These are phyloP conservation scores for Ceratina japonica DNA, from an alignment of 1,140 invertebrate species.

Conservation along the genomic window DNA sequence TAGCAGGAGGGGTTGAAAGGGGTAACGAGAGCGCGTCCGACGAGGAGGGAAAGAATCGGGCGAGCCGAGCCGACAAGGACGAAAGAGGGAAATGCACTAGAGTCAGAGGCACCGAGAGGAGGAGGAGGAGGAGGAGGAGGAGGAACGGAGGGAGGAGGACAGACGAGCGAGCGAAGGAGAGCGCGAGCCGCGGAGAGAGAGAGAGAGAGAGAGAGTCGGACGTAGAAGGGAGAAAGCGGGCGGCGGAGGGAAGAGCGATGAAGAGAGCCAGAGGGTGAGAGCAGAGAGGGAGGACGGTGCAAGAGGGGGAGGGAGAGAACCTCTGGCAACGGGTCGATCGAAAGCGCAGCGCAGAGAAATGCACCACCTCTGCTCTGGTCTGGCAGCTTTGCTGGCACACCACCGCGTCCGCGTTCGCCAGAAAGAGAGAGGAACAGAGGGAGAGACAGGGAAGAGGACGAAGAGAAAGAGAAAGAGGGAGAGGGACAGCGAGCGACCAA, in stretches of 20 bases:
- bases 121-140: slow-evolving; percentile 21
- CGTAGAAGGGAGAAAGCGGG: slow-evolving; percentile 21
- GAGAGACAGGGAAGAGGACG: slow-evolving; percentile 12
- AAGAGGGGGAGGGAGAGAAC: slow-evolving; percentile 36
- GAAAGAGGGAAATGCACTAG: slow-evolving; percentile 58
- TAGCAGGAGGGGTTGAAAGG: slow-evolving; percentile 54
- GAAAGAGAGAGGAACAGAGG: slow-evolving; percentile 44
- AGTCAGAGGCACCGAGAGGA: slow-evolving; percentile 4
- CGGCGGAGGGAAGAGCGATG: neutral
- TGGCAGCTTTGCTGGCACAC: slow-evolving; percentile 71
- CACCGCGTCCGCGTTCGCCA: slow-evolving; percentile 55
- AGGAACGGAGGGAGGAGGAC: slow-evolving; percentile 19
- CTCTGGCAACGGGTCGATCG: slow-evolving; percentile 76
- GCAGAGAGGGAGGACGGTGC: neutral
- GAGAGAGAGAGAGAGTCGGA: neutral
- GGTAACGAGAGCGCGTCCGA: slow-evolving; percentile 43
- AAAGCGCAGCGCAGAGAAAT: slow-evolving; percentile 79
- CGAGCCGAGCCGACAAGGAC: slow-evolving; percentile 33
- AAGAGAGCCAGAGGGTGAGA: slow-evolving; percentile 8
- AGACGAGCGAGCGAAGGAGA: slow-evolving; percentile 16
- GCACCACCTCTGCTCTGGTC: slow-evolving; percentile 75
- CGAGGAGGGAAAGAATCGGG: slow-evolving; percentile 25
- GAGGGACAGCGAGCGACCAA: slow-evolving; percentile 61
- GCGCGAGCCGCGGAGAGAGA: neutral
- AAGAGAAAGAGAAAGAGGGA: neutral